Base-by-base conservation (phyloP, 2,888 invertebrate genomes). In the Cotesia congregata region DNA sequence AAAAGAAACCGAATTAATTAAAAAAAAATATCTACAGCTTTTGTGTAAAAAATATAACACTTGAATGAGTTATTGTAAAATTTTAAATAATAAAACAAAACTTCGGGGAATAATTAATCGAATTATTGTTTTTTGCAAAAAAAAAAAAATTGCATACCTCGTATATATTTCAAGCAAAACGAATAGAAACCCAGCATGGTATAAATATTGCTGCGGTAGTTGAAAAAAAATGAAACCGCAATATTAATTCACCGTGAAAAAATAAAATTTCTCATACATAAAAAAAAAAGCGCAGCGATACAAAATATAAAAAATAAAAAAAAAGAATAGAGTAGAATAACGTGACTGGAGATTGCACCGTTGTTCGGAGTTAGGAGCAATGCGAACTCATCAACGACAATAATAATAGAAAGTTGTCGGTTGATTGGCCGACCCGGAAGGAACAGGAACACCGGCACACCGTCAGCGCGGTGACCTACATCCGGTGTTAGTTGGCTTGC, bases 401-500 rank as follows among this genome's bases (percentile, higher is more conserved):
- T 79, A 62, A 81, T 79, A 86, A 85, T 86, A 86, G 86, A 86
- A 86, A 86, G 86, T 86, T 83, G 67, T 80, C 70, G 68, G 74
- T 77, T 80, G 76, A 68, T 79, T 76, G 79, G 77, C 78, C 84
- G 87, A 88, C 85, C 87, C 88, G 88, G 88, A 88, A 88, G 88
- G 85, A 86, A 85, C 84, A 88, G 88, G 84, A 86, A 85, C 84
- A 80, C 50, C 50, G 12, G 50, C 50, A 12, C 50, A 50, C 77
- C 79, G 83, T 82, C 85, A 83, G 75, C 76, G 85, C 84, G 84
- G 77, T 86, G 87, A 87, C 88, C 88, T 84, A 86, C 85, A 86
- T 88, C 85, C 83, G 82, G 82, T 77, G 61, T 67, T 61, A 68
- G 72, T 76, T 69, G 39, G 73, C 67, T 68, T 39, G 72, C 77